phyloP scores from a whole-genome alignment of 2,797 vertebrate species.

The Danio aesculapii region DNA sequence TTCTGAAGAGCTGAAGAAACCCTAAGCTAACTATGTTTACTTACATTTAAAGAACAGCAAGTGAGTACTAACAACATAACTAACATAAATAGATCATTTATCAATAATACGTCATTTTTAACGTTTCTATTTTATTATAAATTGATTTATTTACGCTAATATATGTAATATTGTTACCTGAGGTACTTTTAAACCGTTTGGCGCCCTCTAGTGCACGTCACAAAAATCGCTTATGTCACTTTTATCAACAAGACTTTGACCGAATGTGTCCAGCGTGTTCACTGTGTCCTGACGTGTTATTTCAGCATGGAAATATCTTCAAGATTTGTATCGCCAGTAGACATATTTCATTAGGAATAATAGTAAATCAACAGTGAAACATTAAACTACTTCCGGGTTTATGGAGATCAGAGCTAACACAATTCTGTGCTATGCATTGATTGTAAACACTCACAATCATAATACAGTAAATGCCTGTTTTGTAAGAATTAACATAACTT shows the following conservation, averaged over 20 bases:
- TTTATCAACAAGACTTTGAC: neutral
- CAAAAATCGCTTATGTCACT: neutral
- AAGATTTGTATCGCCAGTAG: too few relatives aligned
- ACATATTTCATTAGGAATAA: neutral
- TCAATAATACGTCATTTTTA: neutral
- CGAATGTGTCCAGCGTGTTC: neutral
- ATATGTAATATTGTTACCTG: too few relatives aligned
- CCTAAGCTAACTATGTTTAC: too few relatives aligned
- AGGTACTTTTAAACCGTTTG: neutral
- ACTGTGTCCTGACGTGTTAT: neutral
- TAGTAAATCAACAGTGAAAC: neutral
- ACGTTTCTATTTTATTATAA: too few relatives aligned
- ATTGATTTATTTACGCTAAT: neutral
- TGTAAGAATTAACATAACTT: neutral
- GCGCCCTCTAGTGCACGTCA: constrained; percentile 12
- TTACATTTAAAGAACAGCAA: neutral
- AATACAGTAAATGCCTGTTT: neutral
- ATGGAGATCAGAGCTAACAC: neutral
- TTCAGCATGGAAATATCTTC: neutral
- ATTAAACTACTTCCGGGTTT: constrained; percentile 8
- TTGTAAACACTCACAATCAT: too few relatives aligned
- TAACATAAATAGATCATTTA: fast-evolving
- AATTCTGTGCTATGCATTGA: neutral
- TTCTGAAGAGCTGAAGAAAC: too few relatives aligned
- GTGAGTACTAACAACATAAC: neutral